phyloP scores from a whole-genome alignment of 2,113 vertebrate species.

The Gavialis gangeticus region DNA sequence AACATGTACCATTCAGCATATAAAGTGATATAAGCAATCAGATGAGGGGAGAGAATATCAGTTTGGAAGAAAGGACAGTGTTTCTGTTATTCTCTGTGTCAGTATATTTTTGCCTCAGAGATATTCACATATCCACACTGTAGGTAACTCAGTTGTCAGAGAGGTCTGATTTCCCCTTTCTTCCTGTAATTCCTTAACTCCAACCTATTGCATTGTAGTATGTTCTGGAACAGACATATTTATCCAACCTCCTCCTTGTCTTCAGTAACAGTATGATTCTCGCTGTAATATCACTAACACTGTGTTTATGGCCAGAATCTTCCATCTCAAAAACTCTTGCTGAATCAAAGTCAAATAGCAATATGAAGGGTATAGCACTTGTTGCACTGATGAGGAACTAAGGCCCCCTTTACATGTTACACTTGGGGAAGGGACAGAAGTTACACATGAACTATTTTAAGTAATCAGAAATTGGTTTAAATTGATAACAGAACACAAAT shows the following conservation, averaged over 20 bases:
- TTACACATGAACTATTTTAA: too few relatives aligned
- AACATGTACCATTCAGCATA: slow-evolving; percentile 55
- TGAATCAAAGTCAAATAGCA: neutral
- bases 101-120: slow-evolving; percentile 6
- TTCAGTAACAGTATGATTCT: neutral
- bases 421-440: too few relatives aligned
- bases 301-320: neutral
- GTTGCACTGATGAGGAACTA: neutral
- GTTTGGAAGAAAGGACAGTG: slow-evolving; percentile 23
- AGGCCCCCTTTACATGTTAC: too few relatives aligned
- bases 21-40: slow-evolving; percentile 43
- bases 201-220: neutral
- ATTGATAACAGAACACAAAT: too few relatives aligned
- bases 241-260: neutral
- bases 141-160: neutral
- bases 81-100: neutral
- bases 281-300: neutral
- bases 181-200: neutral
- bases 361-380: neutral
- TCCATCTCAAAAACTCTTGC: fast-evolving
- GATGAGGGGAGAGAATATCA: neutral
- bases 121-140: neutral
- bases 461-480: too few relatives aligned
- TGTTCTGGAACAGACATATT: neutral
- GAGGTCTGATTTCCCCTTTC: neutral